Evolutionary conservation across 1,140 invertebrate genomes (phyloP).

Genomic region (Pseudomyrmex concolor): DNA sequence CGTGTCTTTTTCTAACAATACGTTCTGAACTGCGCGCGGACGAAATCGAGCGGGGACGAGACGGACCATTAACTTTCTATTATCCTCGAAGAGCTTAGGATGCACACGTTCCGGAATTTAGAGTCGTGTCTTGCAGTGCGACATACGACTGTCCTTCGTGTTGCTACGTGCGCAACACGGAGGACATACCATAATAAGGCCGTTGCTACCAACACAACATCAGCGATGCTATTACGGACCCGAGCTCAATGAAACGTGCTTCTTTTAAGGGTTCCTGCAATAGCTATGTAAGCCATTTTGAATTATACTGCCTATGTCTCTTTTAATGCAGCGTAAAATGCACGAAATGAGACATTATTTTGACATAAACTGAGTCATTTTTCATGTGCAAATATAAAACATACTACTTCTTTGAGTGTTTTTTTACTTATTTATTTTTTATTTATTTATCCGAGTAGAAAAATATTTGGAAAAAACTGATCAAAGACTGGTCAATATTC

Average conservation of each 20-base stretch:
- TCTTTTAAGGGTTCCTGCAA: slow-evolving; percentile 43
- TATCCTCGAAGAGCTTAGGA: slow-evolving; percentile 52
- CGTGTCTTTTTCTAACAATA: slow-evolving; percentile 56
- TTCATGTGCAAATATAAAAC: not conserved
- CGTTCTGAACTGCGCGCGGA: slow-evolving; percentile 37
- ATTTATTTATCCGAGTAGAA: too few relatives aligned
- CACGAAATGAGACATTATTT: not conserved
- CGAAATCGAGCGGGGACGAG: slow-evolving; percentile 45
- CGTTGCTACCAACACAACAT: slow-evolving; percentile 40
- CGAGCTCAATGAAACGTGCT: slow-evolving; percentile 35
- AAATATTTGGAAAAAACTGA: too few relatives aligned
- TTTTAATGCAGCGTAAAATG: slow-evolving; percentile 47
- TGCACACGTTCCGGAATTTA: slow-evolving; percentile 57
- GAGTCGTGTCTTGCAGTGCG: slow-evolving; percentile 22
- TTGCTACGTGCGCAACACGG: slow-evolving; percentile 34
- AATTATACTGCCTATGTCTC: slow-evolving; percentile 33
- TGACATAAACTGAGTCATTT: not conserved
- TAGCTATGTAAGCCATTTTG: slow-evolving; percentile 40
- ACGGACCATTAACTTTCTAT: slow-evolving; percentile 60
- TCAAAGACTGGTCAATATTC: too few relatives aligned
- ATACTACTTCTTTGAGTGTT: not conserved
- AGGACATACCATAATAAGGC: not conserved
- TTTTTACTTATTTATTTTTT: not conserved
- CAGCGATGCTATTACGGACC: slow-evolving; percentile 26
- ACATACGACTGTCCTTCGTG: not conserved